A percentile compares a stretch with the other conserved stretches of the same genome.
phyloP scores from a whole-genome alignment of 2,888 invertebrate genomes.

The Isoperla grammatica region DNA sequence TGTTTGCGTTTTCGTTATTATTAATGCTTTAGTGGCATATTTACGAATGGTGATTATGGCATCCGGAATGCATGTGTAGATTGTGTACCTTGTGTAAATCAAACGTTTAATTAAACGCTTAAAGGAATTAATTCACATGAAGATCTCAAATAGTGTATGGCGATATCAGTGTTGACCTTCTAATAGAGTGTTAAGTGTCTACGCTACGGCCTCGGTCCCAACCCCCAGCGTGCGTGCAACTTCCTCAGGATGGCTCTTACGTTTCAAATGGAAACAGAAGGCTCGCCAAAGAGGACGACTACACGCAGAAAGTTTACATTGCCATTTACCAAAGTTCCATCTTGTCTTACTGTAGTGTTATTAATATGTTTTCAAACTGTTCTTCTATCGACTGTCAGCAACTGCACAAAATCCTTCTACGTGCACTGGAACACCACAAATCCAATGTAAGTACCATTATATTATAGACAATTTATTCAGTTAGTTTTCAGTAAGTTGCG shows the following conservation, averaged over 20 bases:
- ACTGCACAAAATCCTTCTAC: constrained; percentile 77
- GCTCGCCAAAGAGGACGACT: neutral
- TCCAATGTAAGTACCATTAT: constrained; percentile 60
- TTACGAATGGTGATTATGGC: constrained; percentile 11
- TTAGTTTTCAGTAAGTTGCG: constrained; percentile 20
- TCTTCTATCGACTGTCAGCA: constrained; percentile 60
- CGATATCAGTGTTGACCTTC: no score
- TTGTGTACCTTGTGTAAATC: neutral
- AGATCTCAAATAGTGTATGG: no score
- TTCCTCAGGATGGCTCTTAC: constrained; percentile 3
- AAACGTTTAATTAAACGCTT: neutral
- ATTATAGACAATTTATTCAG: constrained; percentile 33
- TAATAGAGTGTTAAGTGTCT: no score
- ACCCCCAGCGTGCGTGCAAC: neutral
- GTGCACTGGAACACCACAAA: constrained; percentile 90
- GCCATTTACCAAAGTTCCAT: constrained; percentile 15
- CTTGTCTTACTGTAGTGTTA: constrained; percentile 27
- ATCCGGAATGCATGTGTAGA: constrained; percentile 6
- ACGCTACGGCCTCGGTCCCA: constrained; percentile 6
- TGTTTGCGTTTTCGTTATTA: no score
- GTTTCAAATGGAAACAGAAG: constrained; percentile 4
- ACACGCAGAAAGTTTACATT: neutral
- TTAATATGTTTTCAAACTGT: constrained; percentile 46
- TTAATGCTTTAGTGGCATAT: no score
- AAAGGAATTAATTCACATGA: no score